Evolutionary conservation across 2,888 invertebrate genomes (phyloP).

Genomic region (Ophioninae sp.): DNA sequence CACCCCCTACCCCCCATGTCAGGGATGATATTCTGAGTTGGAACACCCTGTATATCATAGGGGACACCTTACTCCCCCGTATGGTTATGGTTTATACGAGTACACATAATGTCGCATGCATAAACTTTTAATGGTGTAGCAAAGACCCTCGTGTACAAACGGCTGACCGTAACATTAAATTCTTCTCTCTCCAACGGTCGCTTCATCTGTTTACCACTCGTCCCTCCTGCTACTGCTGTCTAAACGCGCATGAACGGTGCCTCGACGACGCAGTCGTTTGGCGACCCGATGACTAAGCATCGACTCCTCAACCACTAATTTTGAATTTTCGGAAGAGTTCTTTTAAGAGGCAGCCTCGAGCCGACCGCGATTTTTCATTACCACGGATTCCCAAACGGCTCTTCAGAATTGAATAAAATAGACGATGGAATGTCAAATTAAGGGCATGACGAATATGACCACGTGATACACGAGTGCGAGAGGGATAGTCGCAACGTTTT

Average conservation of each 20-base stretch:
- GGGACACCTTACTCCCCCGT: conserved; percentile 6
- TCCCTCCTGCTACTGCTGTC: background rate
- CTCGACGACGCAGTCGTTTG: conserved; percentile 13
- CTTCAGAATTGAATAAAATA: no score
- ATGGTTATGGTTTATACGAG: background rate
- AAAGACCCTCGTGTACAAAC: conserved; percentile 25
- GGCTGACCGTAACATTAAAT: conserved; percentile 18
- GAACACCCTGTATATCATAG: background rate
- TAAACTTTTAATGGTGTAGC: conserved; percentile 45
- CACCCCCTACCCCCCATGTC: no score
- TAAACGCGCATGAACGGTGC: conserved; percentile 9
- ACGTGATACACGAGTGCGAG: no score
- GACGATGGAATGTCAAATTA: no score
- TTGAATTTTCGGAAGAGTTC: background rate
- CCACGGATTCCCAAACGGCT: no score
- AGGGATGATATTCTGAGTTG: no score
- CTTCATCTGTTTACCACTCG: conserved; percentile 26
- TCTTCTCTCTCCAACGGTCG: conserved; percentile 19
- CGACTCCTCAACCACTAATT: conserved; percentile 18
- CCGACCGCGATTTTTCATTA: no score
- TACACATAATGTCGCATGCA: conserved; percentile 1
- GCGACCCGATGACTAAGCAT: background rate
- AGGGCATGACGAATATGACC: no score
- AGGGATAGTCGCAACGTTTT: no score
- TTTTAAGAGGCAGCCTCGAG: background rate